Conservation (phyloP, 2,797 vertebrate species). For the Chiloscyllium punctatum region DNA sequence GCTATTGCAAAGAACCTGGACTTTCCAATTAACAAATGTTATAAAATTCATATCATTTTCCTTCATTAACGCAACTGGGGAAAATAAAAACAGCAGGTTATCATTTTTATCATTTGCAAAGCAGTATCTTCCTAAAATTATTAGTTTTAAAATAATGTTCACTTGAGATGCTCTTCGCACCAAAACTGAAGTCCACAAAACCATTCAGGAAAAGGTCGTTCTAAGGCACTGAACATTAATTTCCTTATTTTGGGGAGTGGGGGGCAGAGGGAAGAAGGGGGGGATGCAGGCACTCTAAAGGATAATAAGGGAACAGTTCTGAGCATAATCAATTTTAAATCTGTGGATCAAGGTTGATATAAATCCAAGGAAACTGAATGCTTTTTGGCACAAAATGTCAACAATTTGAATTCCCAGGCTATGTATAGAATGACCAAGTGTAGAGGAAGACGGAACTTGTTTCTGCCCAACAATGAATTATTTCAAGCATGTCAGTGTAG, state of each 20-base stretch:
- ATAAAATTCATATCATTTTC: not conserved
- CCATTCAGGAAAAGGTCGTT: not conserved
- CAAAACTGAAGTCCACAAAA: not conserved
- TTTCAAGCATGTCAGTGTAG: not conserved
- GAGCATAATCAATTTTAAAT: not conserved
- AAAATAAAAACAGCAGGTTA: not conserved
- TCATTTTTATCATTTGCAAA: not conserved
- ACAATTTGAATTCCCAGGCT: not conserved
- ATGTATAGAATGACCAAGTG: not conserved
- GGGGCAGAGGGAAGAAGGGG: not conserved
- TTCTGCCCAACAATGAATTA: not conserved
- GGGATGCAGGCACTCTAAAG: not conserved
- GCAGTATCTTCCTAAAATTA: not conserved
- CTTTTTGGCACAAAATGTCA: not conserved
- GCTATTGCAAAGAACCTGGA: not conserved
- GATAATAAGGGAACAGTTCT: not conserved
- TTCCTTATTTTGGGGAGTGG: not conserved
- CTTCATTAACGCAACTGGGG: not conserved
- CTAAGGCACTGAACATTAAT: not conserved
- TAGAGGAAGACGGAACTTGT: not conserved
- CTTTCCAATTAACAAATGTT: not conserved
- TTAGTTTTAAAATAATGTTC: not conserved
- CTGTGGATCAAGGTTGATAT: not conserved
- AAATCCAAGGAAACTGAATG: not conserved
- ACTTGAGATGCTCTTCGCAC: not conserved